A percentile compares a stretch with the other conserved stretches of the same genome.
These are phyloP conservation scores for Otis tarda DNA, from an alignment of 2,113 vertebrate genomes.

Conservation along the genomic window DNA sequence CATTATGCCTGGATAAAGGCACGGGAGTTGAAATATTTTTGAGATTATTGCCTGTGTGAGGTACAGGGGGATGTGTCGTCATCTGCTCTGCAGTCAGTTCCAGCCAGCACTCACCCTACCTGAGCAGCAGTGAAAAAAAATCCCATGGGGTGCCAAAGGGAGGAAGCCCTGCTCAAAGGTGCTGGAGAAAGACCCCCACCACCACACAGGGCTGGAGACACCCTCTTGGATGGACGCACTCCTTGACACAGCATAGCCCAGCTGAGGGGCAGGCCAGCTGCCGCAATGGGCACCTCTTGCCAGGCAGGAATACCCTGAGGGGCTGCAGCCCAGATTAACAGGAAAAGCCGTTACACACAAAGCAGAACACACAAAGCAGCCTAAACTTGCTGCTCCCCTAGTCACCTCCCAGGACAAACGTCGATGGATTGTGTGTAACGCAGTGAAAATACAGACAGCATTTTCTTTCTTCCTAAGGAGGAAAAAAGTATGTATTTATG, in stretches of 20 bases:
- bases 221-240: rapidly evolving
- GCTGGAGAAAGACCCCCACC: rapidly evolving
- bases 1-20: background rate
- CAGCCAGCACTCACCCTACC: rapidly evolving
- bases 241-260: background rate
- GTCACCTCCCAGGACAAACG: background rate
- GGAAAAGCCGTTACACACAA: rapidly evolving
- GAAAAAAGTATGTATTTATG: background rate
- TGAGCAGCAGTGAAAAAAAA: background rate
- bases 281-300: rapidly evolving
- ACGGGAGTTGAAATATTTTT: background rate
- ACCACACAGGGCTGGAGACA: too few relatives aligned
- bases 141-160: rapidly evolving
- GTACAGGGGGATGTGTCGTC: rapidly evolving
- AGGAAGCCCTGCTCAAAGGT: background rate
- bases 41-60: background rate
- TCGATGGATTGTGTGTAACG: rapidly evolving
- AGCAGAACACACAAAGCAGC: too few relatives aligned
- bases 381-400: background rate
- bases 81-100: background rate
- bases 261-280: rapidly evolving
- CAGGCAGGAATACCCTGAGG: too few relatives aligned
- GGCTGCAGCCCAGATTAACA: rapidly evolving
- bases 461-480: background rate
- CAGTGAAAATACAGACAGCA: background rate